phyloP scores from a whole-genome alignment of 2,888 invertebrate genomes.

The Protonemura montana region DNA sequence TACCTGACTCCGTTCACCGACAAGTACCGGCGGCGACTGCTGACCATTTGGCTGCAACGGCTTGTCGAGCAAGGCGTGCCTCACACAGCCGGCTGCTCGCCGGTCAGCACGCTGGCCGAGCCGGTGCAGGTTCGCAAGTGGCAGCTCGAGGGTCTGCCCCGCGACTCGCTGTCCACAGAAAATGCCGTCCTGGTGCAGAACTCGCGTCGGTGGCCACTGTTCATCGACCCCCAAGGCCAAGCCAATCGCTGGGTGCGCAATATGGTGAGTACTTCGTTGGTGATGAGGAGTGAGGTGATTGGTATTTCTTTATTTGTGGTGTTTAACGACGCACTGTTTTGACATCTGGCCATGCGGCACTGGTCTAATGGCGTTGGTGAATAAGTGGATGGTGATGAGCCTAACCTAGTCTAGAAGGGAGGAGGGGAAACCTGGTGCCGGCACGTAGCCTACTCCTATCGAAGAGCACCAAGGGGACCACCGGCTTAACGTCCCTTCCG shows the following conservation, averaged over 20 bases:
- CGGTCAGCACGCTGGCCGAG: conserved; percentile 75
- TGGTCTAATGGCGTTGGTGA: too few relatives aligned
- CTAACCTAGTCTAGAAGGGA: too few relatives aligned
- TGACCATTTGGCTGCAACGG: conserved; percentile 66
- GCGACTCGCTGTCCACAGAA: conserved; percentile 85
- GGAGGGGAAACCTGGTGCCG: too few relatives aligned
- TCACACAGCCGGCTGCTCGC: conserved; percentile 71
- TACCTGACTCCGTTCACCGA: conserved; percentile 83
- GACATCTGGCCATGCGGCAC: too few relatives aligned
- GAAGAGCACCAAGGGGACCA: too few relatives aligned
- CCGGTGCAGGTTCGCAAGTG: conserved; percentile 78
- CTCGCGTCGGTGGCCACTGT: conserved; percentile 86
- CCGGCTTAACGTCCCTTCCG: too few relatives aligned
- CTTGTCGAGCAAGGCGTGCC: conserved; percentile 67
- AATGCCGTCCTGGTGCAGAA: conserved; percentile 85
- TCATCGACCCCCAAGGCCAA: conserved; percentile 92
- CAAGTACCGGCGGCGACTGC: conserved; percentile 66
- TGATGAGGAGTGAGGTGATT: too few relatives aligned
- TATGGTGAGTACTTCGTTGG: conserved; percentile 69
- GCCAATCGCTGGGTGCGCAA: conserved; percentile 92
- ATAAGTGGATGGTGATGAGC: too few relatives aligned
- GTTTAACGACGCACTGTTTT: too few relatives aligned
- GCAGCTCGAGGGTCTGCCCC: conserved; percentile 86
- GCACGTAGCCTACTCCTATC: too few relatives aligned
- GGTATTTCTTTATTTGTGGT: too few relatives aligned